These are phyloP conservation scores for Caenorhabditis sulstoni DNA, from an alignment of 2,888 invertebrate genomes.

Conservation along the genomic window DNA sequence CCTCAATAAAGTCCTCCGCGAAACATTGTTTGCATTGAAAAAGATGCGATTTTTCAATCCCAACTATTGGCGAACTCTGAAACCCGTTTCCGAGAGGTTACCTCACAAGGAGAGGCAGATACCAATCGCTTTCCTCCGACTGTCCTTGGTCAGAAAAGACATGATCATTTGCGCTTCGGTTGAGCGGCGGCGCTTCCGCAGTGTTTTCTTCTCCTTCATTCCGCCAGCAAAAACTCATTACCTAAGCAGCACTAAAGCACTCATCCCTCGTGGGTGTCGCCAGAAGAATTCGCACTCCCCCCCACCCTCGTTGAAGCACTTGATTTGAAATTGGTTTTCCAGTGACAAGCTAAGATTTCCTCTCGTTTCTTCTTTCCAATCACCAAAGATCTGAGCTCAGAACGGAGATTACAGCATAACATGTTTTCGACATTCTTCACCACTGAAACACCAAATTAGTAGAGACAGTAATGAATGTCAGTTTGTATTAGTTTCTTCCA, in stretches of 20 bases:
- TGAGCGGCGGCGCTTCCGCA: not conserved
- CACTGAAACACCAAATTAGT: slow-evolving; percentile 15
- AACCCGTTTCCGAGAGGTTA: slow-evolving; percentile 38
- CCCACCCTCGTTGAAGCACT: not conserved
- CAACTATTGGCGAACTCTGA: slow-evolving; percentile 19
- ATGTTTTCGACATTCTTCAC: slow-evolving; percentile 10
- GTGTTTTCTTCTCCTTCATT: not conserved
- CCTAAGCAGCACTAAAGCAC: not conserved
- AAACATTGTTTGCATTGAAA: slow-evolving; percentile 42
- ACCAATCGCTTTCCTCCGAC: slow-evolving; percentile 2
- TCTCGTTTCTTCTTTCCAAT: not conserved
- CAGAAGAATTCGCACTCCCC: not conserved
- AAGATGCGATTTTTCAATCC: slow-evolving; percentile 29
- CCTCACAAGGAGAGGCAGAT: slow-evolving; percentile 32
- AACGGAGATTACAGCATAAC: not conserved
- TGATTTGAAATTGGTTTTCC: not conserved
- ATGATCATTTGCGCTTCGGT: not conserved
- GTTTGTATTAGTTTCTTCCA: slow-evolving; percentile 13
- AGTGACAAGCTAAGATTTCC: not conserved
- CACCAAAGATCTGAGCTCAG: not conserved
- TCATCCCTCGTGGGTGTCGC: not conserved
- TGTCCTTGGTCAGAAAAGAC: slow-evolving; percentile 28
- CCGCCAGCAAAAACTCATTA: slow-evolving; percentile 26
- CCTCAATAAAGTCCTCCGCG: slow-evolving; percentile 21
- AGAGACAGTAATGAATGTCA: slow-evolving; percentile 17